phyloP scores from a whole-genome alignment of 2,113 vertebrate genomes.

The Cynoglossus semilaevis region DNA sequence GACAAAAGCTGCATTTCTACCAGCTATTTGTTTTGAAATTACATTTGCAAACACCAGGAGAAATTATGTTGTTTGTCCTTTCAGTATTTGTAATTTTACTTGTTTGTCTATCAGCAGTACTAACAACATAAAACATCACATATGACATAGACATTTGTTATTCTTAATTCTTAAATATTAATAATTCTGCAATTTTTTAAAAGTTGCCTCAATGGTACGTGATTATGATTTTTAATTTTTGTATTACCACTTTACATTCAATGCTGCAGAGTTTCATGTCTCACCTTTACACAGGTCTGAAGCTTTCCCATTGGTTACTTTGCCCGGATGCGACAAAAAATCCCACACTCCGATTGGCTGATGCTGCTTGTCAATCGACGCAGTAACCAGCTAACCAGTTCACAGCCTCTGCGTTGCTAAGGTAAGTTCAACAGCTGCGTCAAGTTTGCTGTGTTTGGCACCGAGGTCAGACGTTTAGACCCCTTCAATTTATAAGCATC shows the following conservation, averaged over 20 bases:
- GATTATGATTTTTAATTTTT: no score
- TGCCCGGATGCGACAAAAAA: constrained; percentile 35
- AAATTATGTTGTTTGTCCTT: no score
- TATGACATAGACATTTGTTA: no score
- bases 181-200: no score
- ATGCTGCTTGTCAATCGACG: constrained; percentile 44
- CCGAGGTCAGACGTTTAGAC: accelerated
- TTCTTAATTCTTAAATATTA: no score
- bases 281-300: constrained; percentile 27
- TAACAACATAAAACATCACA: no score
- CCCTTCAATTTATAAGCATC: constrained; percentile 27
- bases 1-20: no score
- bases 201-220: no score
- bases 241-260: constrained; percentile 14
- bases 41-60: no score
- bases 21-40: no score
- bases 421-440: constrained; percentile 66
- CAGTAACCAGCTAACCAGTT: constrained; percentile 24
- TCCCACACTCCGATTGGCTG: constrained; percentile 48
- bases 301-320: constrained; percentile 55
- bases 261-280: constrained; percentile 41
- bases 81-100: no score
- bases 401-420: constrained; percentile 69
- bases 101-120: no score
- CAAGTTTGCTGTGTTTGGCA: neutral